Base-by-base conservation (phyloP, 2,797 vertebrate species). In the Argya squamiceps region DNA sequence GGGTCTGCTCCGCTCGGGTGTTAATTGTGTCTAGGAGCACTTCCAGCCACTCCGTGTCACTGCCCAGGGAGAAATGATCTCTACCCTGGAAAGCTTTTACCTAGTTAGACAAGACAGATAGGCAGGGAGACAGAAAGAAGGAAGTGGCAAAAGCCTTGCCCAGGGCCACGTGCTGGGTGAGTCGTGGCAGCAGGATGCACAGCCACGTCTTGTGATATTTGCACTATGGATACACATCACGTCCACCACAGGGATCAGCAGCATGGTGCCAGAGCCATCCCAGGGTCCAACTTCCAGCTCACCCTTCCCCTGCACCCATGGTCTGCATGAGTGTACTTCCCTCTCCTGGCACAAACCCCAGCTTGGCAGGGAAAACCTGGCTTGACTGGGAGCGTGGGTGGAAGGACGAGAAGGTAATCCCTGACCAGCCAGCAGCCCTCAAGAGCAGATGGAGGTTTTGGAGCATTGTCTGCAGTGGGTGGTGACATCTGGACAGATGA, bases 51-150 rank as follows among this genome's bases (percentile, higher is more conserved):
- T 39, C 67, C 9, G 0, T 80, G 67, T 64, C 69, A 55, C 74
- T 69, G 64, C 46, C 20, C 34, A 77, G 64, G 62, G 71, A 97
- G 52, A 93, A 70, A 43, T 0, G 1, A 82, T 89, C 90, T 96
- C 88, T 95, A 67, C 43, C 32, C 81, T 89, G 71, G 80, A 92
- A 96, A 96, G 93, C 75, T 95, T 93, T 95, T 88, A 79, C 89
- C 86, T 91, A 75, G 89, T 94, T 55, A 95, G 80, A 95, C 85
- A 70, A 92, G 84, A 70, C 71, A 77, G 73, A 73, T 32, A 81
- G 62, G 24, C 55, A 92, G 30, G 11, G 39, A 94, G 88, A 58
- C 43, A 58, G 81, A 93, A 89, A 92, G 73, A 82, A 93, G 85
- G 84, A 94, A 95, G 76, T 81, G 77, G 37, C 55, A 81, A 78